Conservation (phyloP, 2,888 invertebrate genomes). For the Lagria hirta region DNA sequence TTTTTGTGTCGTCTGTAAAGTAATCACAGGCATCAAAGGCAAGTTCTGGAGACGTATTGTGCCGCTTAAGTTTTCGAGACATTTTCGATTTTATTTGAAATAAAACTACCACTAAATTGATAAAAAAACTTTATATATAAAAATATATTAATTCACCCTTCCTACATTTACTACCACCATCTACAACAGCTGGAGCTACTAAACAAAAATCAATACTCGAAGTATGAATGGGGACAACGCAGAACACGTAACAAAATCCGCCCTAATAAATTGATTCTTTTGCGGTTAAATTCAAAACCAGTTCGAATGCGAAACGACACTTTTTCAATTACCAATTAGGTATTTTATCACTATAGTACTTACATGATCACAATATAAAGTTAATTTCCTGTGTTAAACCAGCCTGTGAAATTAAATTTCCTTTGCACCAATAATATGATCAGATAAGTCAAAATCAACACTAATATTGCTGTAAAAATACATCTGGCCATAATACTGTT, state of each 20-base stretch:
- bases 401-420: conserved; percentile 48
- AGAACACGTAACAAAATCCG: conserved; percentile 13
- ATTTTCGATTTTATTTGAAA: conserved; percentile 26
- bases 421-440: conserved; percentile 49
- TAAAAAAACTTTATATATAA: conserved; percentile 18
- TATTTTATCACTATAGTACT: conserved; percentile 24
- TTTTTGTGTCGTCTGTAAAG: conserved; percentile 68
- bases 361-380: conserved; percentile 15
- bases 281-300: conserved; percentile 29
- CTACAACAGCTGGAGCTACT: conserved; percentile 18
- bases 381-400: conserved; percentile 33
- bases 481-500: conserved; percentile 47
- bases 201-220: conserved; percentile 38
- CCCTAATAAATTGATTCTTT: conserved; percentile 18
- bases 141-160: conserved; percentile 12
- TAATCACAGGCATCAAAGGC: conserved; percentile 72
- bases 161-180: conserved; percentile 11
- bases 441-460: conserved; percentile 48
- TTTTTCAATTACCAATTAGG: conserved; percentile 5
- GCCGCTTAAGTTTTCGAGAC: conserved; percentile 31
- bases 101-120: conserved; percentile 17
- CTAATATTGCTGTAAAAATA: conserved; percentile 48
- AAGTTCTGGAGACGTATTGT: conserved; percentile 55
- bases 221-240: conserved; percentile 25
- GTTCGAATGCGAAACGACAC: conserved; percentile 24